phyloP scores from a whole-genome alignment of 2,113 vertebrate genomes.

The Balaeniceps rex region DNA sequence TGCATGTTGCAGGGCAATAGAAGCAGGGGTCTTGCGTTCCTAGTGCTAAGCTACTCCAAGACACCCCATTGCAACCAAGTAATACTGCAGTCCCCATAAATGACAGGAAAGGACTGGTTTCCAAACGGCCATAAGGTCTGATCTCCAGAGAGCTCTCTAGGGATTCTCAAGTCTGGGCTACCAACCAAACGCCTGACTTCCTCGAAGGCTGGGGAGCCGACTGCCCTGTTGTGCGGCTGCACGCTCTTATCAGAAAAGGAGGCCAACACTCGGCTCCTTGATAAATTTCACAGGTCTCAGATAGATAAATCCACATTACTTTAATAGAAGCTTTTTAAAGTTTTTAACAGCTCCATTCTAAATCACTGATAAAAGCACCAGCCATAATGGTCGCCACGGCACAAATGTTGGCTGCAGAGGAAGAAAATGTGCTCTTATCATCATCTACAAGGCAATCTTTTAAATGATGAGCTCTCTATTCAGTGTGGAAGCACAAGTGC shows the following conservation, averaged over 20 bases:
- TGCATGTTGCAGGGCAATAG: neutral
- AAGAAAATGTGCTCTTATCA: conserved; percentile 41
- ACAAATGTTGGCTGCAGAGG: conserved; percentile 3
- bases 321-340: conserved; percentile 11
- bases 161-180: neutral
- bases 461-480: neutral
- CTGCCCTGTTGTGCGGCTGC: neutral
- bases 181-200: neutral
- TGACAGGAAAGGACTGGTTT: neutral
- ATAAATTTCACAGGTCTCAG: neutral
- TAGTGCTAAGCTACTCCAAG: neutral
- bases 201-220: neutral
- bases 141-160: neutral
- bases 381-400: neutral
- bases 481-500: neutral
- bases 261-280: neutral
- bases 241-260: neutral
- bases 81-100: neutral
- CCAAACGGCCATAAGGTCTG: neutral
- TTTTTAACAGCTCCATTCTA: conserved; percentile 28
- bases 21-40: neutral
- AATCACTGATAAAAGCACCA: conserved; percentile 10
- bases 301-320: neutral
- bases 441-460: conserved; percentile 40
- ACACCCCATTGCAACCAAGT: neutral